phyloP scores from a whole-genome alignment of 2,888 invertebrate genomes.

The Caenorhabditis sp. region DNA sequence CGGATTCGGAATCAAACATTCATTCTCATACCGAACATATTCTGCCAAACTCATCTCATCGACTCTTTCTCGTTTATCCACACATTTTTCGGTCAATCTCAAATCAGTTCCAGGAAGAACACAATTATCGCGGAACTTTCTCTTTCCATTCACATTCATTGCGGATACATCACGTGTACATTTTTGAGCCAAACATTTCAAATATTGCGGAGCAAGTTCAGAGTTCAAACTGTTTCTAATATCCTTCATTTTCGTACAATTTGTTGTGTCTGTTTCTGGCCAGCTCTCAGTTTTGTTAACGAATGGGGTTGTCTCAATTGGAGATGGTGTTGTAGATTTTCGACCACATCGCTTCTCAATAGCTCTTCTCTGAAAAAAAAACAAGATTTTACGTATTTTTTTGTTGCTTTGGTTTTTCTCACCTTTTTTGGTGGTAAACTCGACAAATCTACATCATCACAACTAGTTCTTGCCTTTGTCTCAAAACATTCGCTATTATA shows the following conservation, averaged over 20 bases:
- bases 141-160: not conserved
- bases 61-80: not conserved
- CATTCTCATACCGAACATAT: not conserved
- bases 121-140: not conserved
- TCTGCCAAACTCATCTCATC: not conserved
- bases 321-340: no score
- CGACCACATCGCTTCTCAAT: no score
- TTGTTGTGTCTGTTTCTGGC: not conserved
- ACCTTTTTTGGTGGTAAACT: constrained; percentile 17
- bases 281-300: not conserved
- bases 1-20: not conserved
- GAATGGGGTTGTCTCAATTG: not conserved
- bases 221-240: not conserved
- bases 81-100: not conserved
- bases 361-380: no score
- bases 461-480: constrained; percentile 8
- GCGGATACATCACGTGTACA: not conserved
- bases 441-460: constrained; percentile 26
- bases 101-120: not conserved
- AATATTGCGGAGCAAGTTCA: not conserved
- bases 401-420: no score
- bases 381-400: no score
- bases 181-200: not conserved
- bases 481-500: constrained; percentile 5
- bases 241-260: not conserved